Evolutionary conservation across 2,113 vertebrate species (phyloP).

Genomic region (Sebastes fasciatus): DNA sequence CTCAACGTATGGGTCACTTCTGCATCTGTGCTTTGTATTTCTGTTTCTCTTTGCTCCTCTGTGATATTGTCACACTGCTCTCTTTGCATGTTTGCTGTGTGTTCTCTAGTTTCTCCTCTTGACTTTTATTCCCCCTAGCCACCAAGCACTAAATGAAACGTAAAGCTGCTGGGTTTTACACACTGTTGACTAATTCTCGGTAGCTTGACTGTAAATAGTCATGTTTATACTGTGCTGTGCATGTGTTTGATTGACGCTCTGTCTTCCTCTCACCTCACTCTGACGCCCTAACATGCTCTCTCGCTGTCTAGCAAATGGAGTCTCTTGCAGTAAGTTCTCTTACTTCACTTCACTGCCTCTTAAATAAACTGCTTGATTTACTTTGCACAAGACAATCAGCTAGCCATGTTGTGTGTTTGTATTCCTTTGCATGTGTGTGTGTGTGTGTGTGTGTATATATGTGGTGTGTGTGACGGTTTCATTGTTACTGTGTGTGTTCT

Average conservation of each 20-base stretch:
- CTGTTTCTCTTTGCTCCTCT: slow-evolving; percentile 15
- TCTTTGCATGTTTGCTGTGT: slow-evolving; percentile 49
- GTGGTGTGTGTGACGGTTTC: not conserved
- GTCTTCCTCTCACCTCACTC: slow-evolving; percentile 87
- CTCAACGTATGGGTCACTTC: not conserved
- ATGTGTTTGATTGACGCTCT: slow-evolving; percentile 81
- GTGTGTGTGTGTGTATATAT: slow-evolving; percentile 14
- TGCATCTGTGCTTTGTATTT: slow-evolving; percentile 16
- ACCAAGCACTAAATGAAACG: slow-evolving; percentile 57
- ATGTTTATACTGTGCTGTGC: slow-evolving; percentile 53
- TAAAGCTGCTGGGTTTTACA: slow-evolving; percentile 39
- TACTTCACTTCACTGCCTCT: slow-evolving; percentile 69
- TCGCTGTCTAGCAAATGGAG: slow-evolving; percentile 99
- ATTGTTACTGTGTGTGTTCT: not conserved
- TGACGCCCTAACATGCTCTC: slow-evolving; percentile 94
- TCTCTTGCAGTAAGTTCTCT: slow-evolving; percentile 99
- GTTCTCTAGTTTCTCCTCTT: slow-evolving; percentile 6
- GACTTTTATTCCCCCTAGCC: not conserved
- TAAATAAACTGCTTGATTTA: slow-evolving; percentile 38
- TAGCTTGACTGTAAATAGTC: slow-evolving; percentile 79
- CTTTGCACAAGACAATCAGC: slow-evolving; percentile 22
- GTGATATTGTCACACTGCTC: slow-evolving; percentile 9
- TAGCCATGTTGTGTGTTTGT: not conserved
- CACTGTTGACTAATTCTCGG: slow-evolving; percentile 85
- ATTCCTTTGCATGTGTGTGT: slow-evolving; percentile 32